A percentile compares a stretch with the other conserved stretches of the same genome.
Conservation (phyloP, 2,888 invertebrate species). For the Coecobrya sp. region DNA sequence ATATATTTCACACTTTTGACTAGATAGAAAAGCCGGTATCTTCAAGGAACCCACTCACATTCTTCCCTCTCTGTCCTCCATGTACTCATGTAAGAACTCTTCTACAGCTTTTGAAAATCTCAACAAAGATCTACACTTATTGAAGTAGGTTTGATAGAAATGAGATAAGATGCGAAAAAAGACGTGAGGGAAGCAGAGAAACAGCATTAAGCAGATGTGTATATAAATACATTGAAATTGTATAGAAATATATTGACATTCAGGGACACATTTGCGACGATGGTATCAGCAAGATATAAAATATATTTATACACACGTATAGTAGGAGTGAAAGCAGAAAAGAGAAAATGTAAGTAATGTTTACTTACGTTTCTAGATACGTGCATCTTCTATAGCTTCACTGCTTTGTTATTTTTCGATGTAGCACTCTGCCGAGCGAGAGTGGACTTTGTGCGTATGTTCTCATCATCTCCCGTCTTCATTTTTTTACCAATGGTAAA, state of each 20-base stretch:
- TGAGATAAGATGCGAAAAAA: constrained; percentile 2
- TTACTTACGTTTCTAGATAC: background rate
- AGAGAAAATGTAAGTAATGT: background rate
- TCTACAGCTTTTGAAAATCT: background rate
- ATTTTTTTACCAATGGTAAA: constrained; percentile 1
- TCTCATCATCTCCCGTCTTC: background rate
- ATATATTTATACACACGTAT: background rate
- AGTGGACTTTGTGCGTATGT: constrained; percentile 23
- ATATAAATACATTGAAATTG: background rate
- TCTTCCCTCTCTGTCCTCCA: background rate
- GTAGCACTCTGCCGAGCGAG: background rate
- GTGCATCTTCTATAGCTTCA: background rate
- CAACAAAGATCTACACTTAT: background rate
- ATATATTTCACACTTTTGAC: too few relatives aligned
- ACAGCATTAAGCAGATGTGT: background rate
- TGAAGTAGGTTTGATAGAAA: background rate
- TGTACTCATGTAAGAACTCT: background rate
- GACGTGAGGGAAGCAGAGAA: background rate
- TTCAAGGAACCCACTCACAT: background rate
- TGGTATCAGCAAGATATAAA: constrained; percentile 18
- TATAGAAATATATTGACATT: background rate
- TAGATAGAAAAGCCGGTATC: background rate
- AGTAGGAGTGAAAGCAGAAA: background rate
- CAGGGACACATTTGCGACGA: background rate
- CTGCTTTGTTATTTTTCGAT: constrained; percentile 24